Evolutionary conservation across 2,888 invertebrate genomes (phyloP).

Genomic region (Caenorhabditis sp.): DNA sequence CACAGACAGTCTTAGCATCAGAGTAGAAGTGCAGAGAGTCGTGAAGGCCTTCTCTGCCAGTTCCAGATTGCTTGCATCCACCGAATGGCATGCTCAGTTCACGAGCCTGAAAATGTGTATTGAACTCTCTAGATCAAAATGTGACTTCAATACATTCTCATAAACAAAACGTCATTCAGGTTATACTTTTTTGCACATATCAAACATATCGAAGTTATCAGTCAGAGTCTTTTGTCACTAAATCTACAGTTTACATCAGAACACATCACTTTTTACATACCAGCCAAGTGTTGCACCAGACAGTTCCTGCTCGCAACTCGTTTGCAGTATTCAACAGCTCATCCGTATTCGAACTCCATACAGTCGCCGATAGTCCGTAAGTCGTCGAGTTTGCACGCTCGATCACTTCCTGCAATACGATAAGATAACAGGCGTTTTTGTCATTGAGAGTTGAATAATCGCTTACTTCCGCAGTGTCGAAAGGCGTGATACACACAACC

Average conservation of each 20-base stretch:
- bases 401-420: constrained; percentile 83
- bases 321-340: constrained; percentile 85
- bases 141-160: not conserved
- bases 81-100: constrained; percentile 86
- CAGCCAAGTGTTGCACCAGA: constrained; percentile 86
- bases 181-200: constrained; percentile 14
- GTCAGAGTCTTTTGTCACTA: not conserved
- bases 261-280: constrained; percentile 61
- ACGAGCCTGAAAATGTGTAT: constrained; percentile 81
- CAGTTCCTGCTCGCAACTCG: constrained; percentile 85
- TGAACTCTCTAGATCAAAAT: constrained; percentile 3
- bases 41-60: constrained; percentile 85
- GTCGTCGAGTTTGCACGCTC: constrained; percentile 84
- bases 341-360: constrained; percentile 85
- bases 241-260: not conserved
- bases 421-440: constrained; percentile 18
- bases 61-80: constrained; percentile 86
- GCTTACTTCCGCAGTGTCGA: constrained; percentile 76
- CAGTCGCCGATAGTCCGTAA: constrained; percentile 85
- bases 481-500: constrained; percentile 84
- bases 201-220: constrained; percentile 17
- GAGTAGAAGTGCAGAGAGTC: constrained; percentile 86
- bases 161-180: constrained; percentile 13
- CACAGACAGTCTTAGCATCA: constrained; percentile 85
- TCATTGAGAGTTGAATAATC: not conserved